Base-by-base conservation (phyloP, 2,888 invertebrate genomes). In the Dascillus cervinus region DNA sequence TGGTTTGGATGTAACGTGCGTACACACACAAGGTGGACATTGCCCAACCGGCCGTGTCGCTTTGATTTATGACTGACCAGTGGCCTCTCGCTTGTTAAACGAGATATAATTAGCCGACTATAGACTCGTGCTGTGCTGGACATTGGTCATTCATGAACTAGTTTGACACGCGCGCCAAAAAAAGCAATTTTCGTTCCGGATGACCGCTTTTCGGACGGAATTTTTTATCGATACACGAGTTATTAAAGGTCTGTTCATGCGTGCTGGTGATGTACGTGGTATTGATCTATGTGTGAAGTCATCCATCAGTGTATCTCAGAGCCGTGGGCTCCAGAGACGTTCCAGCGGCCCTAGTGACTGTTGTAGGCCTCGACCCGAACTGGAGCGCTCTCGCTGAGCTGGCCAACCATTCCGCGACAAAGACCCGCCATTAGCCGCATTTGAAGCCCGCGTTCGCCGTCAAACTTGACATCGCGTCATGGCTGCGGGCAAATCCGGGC, bases 211-310 rank as follows among this genome's bases (percentile, higher is more conserved):
- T n/a, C n/a, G n/a, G n/a, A n/a, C n/a, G n/a, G n/a, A n/a, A 37
- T 30, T 37, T 37, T 32, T 36, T 39, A 30, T 37, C 37, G 34
- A 38, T 47, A 41, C 41, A 53, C 53, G 54, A 55, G 52, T 57
- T 56, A 58, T 58, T 58, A 59, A 53, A 53, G 51, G 52, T 52
- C 53, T 58, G 58, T 58, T 56, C 58, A 57, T 60, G 60, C 60
- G 60, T 59, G 59, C 49, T 54, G 44, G 48, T 48, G 47, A 46
- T 47, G 47, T 47, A 49, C 51, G 51, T 55, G 55, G 57, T 58
- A 60, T 60, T 58, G 60, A 60, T 60, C 58, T 58, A 58, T 56
- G 56, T 58, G 56, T 60, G 56, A 56, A 61, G 59, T 57, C 61
- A 61, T 61, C 61, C 59, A 61, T 61, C 60, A 60, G 56, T 55